Evolutionary conservation across 2,113 vertebrate species (phyloP).

Genomic region (Phylloscopus trochilus): DNA sequence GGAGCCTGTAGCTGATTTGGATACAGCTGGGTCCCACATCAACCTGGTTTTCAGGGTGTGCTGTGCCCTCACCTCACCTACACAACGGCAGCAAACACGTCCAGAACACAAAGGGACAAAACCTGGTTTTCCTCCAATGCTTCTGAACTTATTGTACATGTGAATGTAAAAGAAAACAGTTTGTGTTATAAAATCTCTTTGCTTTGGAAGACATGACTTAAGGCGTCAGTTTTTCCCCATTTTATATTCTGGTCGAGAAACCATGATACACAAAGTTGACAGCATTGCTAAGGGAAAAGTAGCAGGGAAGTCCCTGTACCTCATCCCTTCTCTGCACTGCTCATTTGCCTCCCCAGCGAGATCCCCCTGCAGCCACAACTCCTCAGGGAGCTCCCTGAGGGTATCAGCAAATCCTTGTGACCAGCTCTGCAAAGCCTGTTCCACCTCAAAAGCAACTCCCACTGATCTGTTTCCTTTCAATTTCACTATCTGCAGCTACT

Average conservation of each 20-base stretch:
- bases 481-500: background rate
- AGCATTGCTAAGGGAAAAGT: background rate
- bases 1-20: background rate
- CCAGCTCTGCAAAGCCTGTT: background rate
- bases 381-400: background rate
- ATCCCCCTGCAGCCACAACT: accelerated
- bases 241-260: background rate
- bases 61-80: background rate
- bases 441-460: background rate
- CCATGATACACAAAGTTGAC: background rate
- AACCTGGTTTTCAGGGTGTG: background rate
- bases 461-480: background rate
- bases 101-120: background rate
- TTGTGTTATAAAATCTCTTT: background rate
- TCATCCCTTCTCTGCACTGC: background rate
- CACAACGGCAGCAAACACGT: accelerated
- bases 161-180: background rate
- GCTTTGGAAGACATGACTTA: background rate
- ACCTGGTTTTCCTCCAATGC: background rate
- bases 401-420: background rate
- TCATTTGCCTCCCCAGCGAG: background rate
- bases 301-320: background rate
- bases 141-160: background rate
- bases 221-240: accelerated
- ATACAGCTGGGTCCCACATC: background rate